Evolutionary conservation across 2,797 vertebrate species (phyloP).

Genomic region (Pangasius macronema): DNA sequence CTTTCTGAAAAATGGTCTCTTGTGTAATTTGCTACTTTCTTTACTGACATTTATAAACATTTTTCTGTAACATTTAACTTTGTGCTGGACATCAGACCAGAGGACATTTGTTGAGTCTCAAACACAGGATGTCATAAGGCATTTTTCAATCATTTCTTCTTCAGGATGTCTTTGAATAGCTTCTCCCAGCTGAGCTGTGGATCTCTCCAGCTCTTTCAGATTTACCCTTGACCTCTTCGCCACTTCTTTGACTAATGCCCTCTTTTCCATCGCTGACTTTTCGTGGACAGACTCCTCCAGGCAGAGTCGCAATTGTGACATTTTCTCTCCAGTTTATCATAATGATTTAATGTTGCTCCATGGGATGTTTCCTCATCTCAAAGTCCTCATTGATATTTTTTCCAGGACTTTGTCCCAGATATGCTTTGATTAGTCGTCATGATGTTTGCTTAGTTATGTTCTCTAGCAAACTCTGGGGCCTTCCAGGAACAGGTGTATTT

Average conservation of each 20-base stretch:
- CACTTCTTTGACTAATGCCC: not conserved
- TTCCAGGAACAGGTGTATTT: not conserved
- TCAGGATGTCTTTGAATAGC: not conserved
- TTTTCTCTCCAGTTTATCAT: constrained; percentile 1
- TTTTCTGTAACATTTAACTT: too few species aligned
- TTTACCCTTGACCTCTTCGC: not conserved
- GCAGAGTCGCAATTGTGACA: not conserved
- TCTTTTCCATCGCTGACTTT: not conserved
- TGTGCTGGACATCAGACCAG: not conserved
- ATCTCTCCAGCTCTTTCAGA: not conserved
- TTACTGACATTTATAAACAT: too few species aligned
- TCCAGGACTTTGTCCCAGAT: not conserved
- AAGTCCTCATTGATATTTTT: not conserved
- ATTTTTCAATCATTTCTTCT: not conserved
- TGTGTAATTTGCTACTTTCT: too few species aligned
- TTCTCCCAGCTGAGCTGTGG: not conserved
- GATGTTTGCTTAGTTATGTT: not conserved
- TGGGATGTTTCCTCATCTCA: not conserved
- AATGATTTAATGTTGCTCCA: not conserved
- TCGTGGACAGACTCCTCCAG: not conserved
- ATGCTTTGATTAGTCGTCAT: not conserved
- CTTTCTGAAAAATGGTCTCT: too few species aligned
- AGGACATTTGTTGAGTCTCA: not conserved
- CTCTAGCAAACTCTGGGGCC: not conserved
- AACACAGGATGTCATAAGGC: not conserved